phyloP scores from a whole-genome alignment of 2,113 vertebrate species.

The Dasyprocta punctata region DNA sequence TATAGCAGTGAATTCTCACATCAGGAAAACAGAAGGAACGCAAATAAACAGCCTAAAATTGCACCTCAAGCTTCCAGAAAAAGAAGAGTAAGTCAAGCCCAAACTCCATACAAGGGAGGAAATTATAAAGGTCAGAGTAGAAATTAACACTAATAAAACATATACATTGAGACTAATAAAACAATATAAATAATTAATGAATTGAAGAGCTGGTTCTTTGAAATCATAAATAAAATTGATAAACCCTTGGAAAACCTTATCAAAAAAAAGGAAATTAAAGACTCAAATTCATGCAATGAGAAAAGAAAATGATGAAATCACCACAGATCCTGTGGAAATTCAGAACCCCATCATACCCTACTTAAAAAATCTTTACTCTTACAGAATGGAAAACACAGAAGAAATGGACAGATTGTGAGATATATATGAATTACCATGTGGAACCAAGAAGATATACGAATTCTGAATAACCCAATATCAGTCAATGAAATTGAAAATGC shows the following conservation, averaged over 20 bases:
- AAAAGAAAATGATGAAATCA: neutral
- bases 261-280: neutral
- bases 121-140: neutral
- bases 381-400: neutral
- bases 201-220: neutral
- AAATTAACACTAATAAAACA: neutral
- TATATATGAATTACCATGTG: neutral
- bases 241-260: neutral
- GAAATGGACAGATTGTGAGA: neutral
- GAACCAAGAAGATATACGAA: neutral
- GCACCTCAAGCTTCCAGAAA: neutral
- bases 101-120: neutral
- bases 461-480: neutral
- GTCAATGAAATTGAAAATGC: neutral
- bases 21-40: neutral
- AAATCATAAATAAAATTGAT: too few species aligned
- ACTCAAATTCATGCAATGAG: neutral
- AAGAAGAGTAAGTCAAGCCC: neutral
- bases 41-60: neutral
- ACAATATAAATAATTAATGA: neutral
- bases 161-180: neutral
- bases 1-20: neutral
- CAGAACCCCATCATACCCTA: neutral
- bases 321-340: neutral
- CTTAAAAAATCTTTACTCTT: neutral